Evolutionary conservation across 2,797 vertebrate species (phyloP), one percentile per base, ranked within the genome.

Genomic region (Gastrophryne carolinensis): DNA sequence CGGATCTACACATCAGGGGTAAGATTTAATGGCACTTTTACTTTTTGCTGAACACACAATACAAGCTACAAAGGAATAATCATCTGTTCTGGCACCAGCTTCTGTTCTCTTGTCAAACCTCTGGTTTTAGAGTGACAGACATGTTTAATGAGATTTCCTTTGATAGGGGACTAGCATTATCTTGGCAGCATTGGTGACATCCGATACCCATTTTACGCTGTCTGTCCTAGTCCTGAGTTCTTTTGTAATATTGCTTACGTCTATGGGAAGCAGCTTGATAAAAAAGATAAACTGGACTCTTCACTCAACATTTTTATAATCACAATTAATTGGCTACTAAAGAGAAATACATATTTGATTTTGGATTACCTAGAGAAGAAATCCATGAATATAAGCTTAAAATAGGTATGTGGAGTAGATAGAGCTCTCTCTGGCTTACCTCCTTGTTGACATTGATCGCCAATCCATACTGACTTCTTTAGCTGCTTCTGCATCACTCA

Each of bases 41-140:
- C 4, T 32, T 49, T 47, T 65, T 17, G 30, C 35, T 65, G 26
- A 57, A 57, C 24, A 54, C 39, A 30, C 32, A 57, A 32, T 53
- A 65, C 23, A 32, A 9, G 13, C 30, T 21, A 73, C 34, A 65
- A 73, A 73, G 19, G 50, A 32, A 54, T 73, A 27, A 27, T 65
- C 49, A 23, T 5, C 49, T 15, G 10, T 62, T 41, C 56, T 30
- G 12, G 11, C 24, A 21, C 71, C 29, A 26, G 39, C 39, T 60
- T 37, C 30, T 29, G 13, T 34, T 70, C 19, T 41, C 52, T n/a
- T 24, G 32, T 39, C 23, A 68, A 56, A 39, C 19, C 58, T 39
- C 21, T 54, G 32, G 5, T 29, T 50, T 52, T 66, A 37, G 17
- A 56, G 53, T 17, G 53, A 27, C 27, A 29, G 26, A 56, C 27